Evolutionary conservation across 1,140 invertebrate species (phyloP), one percentile per base, ranked within the genome.

Genomic region (Zaprionus ghesquierei): DNA sequence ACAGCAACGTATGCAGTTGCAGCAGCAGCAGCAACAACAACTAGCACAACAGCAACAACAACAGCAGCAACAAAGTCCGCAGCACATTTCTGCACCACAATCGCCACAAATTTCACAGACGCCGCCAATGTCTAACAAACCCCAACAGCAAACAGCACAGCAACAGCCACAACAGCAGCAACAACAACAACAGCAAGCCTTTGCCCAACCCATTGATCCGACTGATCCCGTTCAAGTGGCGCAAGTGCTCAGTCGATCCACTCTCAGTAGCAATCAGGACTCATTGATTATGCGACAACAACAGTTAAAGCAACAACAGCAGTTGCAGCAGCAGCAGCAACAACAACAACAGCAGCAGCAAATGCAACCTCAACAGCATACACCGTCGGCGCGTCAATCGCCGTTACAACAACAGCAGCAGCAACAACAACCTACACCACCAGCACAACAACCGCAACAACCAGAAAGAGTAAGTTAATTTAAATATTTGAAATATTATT

Each of bases 191-290:
- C 79, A 82, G 55, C 80, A 82, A 58, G 84, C 80, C 3, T 82
- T 84, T 60, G 77, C 65, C 9, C 81, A 84, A 33, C 81, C 81
- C 9, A 86, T 92, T 20, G 90, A 92, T 80, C 90, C 90, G 1
- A 91, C 90, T 5, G 90, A 92, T 72, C 90, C 90, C 0, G 80
- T 90, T 6, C 90, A 91, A 29, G 90, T 92, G 8, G 90, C 90
- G 0, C 90, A 92, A 55, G 80, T 92, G 0, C 74, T 92, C 5
- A 91, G 90, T 50, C 76, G 90, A 8, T 89, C 90, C 2, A 69
- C 90, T 5, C 58, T 90, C 0, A 89, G 85, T 41, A 89, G 90
- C 31, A 91, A 89, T 73, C 90, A 92, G 64, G 90, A 92, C 9
- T 90, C 86, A 2, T 27, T 91, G 12, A 91, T 91, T 31, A 90